A percentile compares a stretch with the other conserved stretches of the same genome.
These are phyloP conservation scores for Thalassoma bifasciatum DNA, from an alignment of 2,113 vertebrate species.

Conservation along the genomic window DNA sequence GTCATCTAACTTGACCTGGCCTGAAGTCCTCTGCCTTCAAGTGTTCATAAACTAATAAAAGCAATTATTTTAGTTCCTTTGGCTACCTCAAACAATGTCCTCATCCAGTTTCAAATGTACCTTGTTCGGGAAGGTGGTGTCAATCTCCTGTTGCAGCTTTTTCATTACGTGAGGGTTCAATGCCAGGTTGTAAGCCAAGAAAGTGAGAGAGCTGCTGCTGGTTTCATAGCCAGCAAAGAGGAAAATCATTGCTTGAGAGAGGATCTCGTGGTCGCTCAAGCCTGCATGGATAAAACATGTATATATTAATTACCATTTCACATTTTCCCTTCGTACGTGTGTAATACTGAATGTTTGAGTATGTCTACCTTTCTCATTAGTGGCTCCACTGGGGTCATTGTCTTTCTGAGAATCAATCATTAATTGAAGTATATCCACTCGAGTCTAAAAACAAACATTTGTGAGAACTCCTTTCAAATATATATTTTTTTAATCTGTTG, in stretches of 20 bases:
- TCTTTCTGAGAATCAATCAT: slow-evolving; percentile 84
- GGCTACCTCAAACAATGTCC: neutral
- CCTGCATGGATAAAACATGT: slow-evolving; percentile 67
- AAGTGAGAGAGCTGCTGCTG: slow-evolving; percentile 82
- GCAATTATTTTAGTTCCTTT: neutral
- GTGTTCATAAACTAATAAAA: too few species aligned
- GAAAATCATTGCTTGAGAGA: slow-evolving; percentile 86
- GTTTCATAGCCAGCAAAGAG: slow-evolving; percentile 89
- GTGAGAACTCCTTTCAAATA: slow-evolving; percentile 7
- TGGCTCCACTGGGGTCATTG: slow-evolving; percentile 17
- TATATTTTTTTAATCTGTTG: neutral
- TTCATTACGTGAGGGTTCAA: slow-evolving; percentile 82
- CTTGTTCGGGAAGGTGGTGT: slow-evolving; percentile 83
- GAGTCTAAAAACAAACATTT: slow-evolving; percentile 61
- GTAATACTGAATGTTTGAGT: neutral
- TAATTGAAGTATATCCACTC: slow-evolving; percentile 87
- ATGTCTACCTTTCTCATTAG: slow-evolving; percentile 68
- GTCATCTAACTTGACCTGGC: too few species aligned
- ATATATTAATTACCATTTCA: neutral
- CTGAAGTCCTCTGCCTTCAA: too few species aligned
- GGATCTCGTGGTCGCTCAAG: slow-evolving; percentile 86
- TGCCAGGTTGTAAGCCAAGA: slow-evolving; percentile 83
- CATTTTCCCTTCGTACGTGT: neutral
- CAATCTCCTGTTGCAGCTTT: slow-evolving; percentile 83
- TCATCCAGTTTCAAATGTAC: slow-evolving; percentile 56